Base-by-base conservation (phyloP, 2,797 vertebrate genomes). In the Scolopax rusticola region DNA sequence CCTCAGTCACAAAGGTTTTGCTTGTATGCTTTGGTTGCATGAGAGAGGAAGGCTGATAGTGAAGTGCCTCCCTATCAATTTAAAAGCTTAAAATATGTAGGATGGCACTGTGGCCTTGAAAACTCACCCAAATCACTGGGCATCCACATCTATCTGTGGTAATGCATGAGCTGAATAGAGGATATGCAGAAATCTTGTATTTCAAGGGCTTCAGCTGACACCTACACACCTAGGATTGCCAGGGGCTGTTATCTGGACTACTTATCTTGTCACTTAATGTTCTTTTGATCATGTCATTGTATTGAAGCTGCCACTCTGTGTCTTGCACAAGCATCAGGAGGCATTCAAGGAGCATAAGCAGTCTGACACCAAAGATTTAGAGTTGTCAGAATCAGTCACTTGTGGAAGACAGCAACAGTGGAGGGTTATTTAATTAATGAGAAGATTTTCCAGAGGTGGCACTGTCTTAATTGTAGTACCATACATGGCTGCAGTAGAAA, bases 211-310 rank as follows among this genome's bases (percentile, higher is more conserved):
- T 68, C 59, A 36, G 16, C 64, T 69, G 84, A 81, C 20, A 41
- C 38, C 50, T 17, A 21, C 77, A 59, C 51, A 70, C 48, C 61
- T 78, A 50, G 73, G 18, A 74, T 50, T 78, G 85, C 73, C 59
- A 65, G 70, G 12, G 59, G 70, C 33, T 77, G 7, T 86, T 91
- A 89, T 81, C 59, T 30, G 33, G 50, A 11, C 74, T 86, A 81
- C 69, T 94, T 94, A 73, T 81, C 71, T 90, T 93, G 90, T 76
- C 92, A 92, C 54, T 54, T 90, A 23, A 36, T 40, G 60, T 53
- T 67, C 61, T 88, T 95, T 95, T 84, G 54, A 84, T 92, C 53
- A 24, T 65, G n/a, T 54, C 41, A 7, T n/a, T 38, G 4, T 25
- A 48, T 3, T 69, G 85, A 75, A 71, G 56, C 40, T 56, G 57